Evolutionary conservation across 1,140 invertebrate genomes (phyloP), one percentile per base, ranked within the genome.

Genomic region (Brachionus rubens): DNA sequence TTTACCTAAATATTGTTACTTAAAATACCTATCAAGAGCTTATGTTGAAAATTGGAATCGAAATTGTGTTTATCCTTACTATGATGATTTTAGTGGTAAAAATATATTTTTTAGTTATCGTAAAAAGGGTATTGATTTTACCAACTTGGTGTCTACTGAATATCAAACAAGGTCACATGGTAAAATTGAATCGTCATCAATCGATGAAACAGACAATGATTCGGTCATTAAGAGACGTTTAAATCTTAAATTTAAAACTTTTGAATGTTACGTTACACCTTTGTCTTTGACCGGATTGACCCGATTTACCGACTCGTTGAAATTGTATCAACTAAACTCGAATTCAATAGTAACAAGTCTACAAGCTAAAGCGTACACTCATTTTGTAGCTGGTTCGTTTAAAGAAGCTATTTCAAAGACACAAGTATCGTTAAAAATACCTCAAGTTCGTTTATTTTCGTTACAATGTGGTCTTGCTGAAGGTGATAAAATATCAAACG

Each of bases 381-480:
- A 50, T 33, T 50, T n/a, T n/a, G 47, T 41, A 3, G 30, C 68
- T 6, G 36, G 50, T n/a, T 72, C 68, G 9, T 50, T 72, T 33
- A 72, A 26, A 16, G 68, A 72, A 30, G 68, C 68, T 28, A 72
- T 72, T 72, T 72, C 68, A n/a, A 72, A 72, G 33, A 72, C 68
- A 12, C 68, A 72, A 72, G 68, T 72, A 10, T 72, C 68, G 1
- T 19, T 72, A 3, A 72, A 72, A 54, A 48, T 72, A 40, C 68
- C 68, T 41, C 43, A 72, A 52, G 41, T 72, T 26, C 21, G 68
- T 28, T 26, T 72, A 7, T 72, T 72, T 72, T 12, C 68, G 3
- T 50, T 72, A 19, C 68, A 72, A 28, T 72, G 68, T 1, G 68
- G 68, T 21, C 46, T 72, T 5, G 68, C 68, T 7, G 68, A 72